Base-by-base conservation (phyloP, 2,888 invertebrate species). In the Diaperis boleti region DNA sequence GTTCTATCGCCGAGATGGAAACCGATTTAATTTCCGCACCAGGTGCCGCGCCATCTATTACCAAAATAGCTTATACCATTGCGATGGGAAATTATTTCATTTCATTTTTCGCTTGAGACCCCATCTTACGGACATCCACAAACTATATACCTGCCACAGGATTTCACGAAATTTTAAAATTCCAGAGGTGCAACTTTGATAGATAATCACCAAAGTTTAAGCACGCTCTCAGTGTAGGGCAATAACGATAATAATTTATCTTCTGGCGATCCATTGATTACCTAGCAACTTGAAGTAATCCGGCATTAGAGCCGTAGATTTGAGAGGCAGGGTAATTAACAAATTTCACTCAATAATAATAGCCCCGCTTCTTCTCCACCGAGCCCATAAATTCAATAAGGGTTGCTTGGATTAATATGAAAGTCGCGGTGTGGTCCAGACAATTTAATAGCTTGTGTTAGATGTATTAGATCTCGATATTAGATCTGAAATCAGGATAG, bases 401-500 rank as follows among this genome's bases (percentile, higher is more conserved):
- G 14, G 41, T 49, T 35, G 49, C 29, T 10, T 13, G n/a, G 31
- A 31, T 31, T 45, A 26, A 45, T 45, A 11, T 17, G 15, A 33
- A 17, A 17, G 39, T 15, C 49, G 18, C 15, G 33, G 49, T 49
- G 49, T 49, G 49, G 49, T 49, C 49, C 49, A 45, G 39, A 39
- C 52, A 52, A 52, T 52, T 50, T 37, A 17, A 11, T 13, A n/a
- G 11, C 13, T 20, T 31, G 14, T 52, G 52, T 52, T 17, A 22
- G 14, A 52, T 26, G 18, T 39, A 37, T 18, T 10, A 49, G 49
- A 49, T 35, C 31, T 49, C 37, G 37, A 49, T n/a, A n/a, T n/a
- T n/a, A n/a, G n/a, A n/a, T n/a, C n/a, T n/a, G n/a, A 52, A 52
- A 52, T 39, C 52, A 52, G 8, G 52, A 18, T 52, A 37, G 52